Percentiles rank a stretch among this genome's conserved stretches.
Conservation (phyloP, 2,113 vertebrate species). For the Galemys pyrenaicus region DNA sequence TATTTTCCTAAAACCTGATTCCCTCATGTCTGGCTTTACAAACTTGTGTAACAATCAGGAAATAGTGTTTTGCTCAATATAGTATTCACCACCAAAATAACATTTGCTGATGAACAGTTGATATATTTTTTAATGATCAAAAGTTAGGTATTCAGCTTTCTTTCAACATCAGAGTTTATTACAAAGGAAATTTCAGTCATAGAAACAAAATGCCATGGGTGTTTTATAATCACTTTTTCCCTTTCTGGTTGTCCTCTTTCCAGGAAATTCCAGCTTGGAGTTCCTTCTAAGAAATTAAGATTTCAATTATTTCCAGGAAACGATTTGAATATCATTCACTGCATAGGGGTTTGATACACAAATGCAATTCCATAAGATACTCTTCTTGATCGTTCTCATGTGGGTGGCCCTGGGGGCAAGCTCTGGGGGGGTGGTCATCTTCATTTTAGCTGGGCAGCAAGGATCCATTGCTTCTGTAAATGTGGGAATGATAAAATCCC, state of each 20-base stretch:
- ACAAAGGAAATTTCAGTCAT: slow-evolving; percentile 8
- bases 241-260: neutral
- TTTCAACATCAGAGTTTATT: neutral
- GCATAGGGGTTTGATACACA: neutral
- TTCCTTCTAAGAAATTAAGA: slow-evolving; percentile 19
- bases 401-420: neutral
- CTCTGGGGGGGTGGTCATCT: neutral
- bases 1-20: neutral
- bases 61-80: neutral
- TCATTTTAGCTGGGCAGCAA: neutral
- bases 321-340: neutral
- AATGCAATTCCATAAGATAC: neutral
- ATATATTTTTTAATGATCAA: slow-evolving; percentile 21
- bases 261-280: neutral
- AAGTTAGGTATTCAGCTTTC: neutral
- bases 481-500: neutral
- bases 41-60: neutral
- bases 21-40: neutral
- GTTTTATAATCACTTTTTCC: neutral
- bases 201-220: neutral
- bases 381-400: neutral
- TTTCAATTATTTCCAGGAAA: slow-evolving; percentile 41
- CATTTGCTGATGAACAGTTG: neutral
- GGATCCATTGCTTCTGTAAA: neutral
- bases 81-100: neutral